Base-by-base conservation (phyloP, 2,113 vertebrate species). In the Anthoscopus minutus region DNA sequence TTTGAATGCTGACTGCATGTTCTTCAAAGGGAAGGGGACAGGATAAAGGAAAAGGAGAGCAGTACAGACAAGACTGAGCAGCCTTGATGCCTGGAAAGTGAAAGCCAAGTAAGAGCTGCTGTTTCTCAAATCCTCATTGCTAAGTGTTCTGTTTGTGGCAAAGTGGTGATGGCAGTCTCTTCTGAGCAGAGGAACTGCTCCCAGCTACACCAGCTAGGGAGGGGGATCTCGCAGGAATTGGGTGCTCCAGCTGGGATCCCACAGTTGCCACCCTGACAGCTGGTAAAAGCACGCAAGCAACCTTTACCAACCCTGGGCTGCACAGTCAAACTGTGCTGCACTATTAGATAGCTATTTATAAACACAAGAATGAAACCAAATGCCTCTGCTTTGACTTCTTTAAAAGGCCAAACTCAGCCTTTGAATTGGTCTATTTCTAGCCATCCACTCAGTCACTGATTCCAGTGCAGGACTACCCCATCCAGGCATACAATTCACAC, bases 211-310 rank as follows among this genome's bases (percentile, higher is more conserved):
- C 86, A 89, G 82, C 50, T 51, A 20, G 56, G 30, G 48, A 70
- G 27, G 44, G 47, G 10, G 10, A 51, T 45, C 57, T 38, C 3
- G 0, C 31, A 92, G 93, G 86, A 93, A 92, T 16, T 72, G 40
- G 33, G 81, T 10, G 13, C 66, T 87, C 66, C 10, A 6, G 45
- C 70, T 11, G 1, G 45, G 66, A 67, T 54, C 62, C 40, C 93
- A 57, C 94, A 96, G 91, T 45, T 96, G 90, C 74, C 3, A 0
- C 23, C 20, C 73, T 17, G 19, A 95, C 97, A 97, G 95, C 92
- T 98, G 97, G 80, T 86, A 64, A 95, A 91, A 73, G 56, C 92
- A 94, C 0, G 1, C 73, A 60, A 72, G 94, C 92, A 94, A 93
- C 96, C 66, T 88, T 94, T 58, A 30, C 70, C 4, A 6, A 82